These are phyloP conservation scores for Phoronis australis DNA, from an alignment of 2,888 invertebrate species.

Conservation along the genomic window DNA sequence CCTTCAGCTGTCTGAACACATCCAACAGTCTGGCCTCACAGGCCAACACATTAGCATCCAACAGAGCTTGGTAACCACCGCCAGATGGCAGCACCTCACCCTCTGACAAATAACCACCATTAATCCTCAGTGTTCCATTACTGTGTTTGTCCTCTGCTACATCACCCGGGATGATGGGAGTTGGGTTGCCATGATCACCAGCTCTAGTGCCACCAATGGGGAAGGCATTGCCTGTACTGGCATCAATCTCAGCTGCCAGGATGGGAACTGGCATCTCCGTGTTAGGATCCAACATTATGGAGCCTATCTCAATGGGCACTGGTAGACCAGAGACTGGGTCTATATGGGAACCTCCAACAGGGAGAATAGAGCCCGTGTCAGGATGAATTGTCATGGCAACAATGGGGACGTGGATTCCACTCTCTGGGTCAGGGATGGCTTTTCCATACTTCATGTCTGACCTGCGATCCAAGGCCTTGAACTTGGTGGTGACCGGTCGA, in stretches of 20 bases:
- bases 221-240: constrained; percentile 36
- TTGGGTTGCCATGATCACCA: constrained; percentile 14
- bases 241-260: constrained; percentile 38
- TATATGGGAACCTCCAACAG: constrained; percentile 42
- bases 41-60: constrained; percentile 37
- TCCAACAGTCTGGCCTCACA: constrained; percentile 38
- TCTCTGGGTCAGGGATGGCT: constrained; percentile 39
- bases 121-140: constrained; percentile 28
- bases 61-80: constrained; percentile 41
- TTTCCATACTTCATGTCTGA: constrained; percentile 36
- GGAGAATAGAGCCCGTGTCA: constrained; percentile 36
- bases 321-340: constrained; percentile 46
- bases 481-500: constrained; percentile 29
- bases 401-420: constrained; percentile 45
- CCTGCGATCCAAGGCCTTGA: constrained; percentile 30
- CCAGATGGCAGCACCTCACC: constrained; percentile 32
- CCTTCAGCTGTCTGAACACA: constrained; percentile 29
- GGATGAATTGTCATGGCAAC: constrained; percentile 46
- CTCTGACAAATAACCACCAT: constrained; percentile 28
- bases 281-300: constrained; percentile 44
- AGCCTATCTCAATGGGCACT: constrained; percentile 46
- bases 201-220: constrained; percentile 41
- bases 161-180: constrained; percentile 40
- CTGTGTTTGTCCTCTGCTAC: constrained; percentile 33
- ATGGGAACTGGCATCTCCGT: constrained; percentile 42